These are phyloP conservation scores for Gisinianus flammeolus DNA, from an alignment of 2,888 invertebrate genomes.

Conservation along the genomic window DNA sequence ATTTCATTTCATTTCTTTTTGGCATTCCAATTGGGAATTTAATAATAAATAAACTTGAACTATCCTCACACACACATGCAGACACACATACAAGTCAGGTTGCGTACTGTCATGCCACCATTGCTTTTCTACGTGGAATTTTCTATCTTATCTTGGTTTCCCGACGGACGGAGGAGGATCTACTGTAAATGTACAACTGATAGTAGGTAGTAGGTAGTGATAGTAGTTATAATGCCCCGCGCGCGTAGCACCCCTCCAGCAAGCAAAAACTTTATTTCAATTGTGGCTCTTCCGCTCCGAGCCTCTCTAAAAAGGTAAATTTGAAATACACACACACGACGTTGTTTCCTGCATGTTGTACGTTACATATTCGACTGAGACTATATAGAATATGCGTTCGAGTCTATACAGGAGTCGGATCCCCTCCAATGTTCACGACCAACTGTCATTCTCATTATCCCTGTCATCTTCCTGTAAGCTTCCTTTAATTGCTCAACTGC, in stretches of 20 bases:
- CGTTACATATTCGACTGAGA: neutral
- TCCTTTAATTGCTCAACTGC: no score
- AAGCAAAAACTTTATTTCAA: no score
- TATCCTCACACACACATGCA: neutral
- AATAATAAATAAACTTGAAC: constrained; percentile 47
- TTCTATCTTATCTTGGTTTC: neutral
- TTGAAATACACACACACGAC: neutral
- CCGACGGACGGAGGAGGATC: neutral
- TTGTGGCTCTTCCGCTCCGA: no score
- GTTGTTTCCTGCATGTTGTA: neutral
- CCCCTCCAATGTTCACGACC: neutral
- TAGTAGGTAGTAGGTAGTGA: no score
- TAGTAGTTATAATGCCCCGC: neutral
- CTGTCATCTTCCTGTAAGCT: neutral
- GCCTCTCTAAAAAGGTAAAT: no score
- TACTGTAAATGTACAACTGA: neutral
- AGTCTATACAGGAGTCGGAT: neutral
- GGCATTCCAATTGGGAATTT: constrained; percentile 58
- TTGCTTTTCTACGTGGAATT: constrained; percentile 25
- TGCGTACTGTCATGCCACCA: constrained; percentile 6
- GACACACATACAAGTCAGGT: constrained; percentile 28
- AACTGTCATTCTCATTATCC: neutral
- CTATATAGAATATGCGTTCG: neutral
- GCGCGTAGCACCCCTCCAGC: neutral
- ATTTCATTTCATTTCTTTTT: constrained; percentile 51